These are phyloP conservation scores for Pseudorasbora parva DNA, from an alignment of 2,113 vertebrate species.

Conservation along the genomic window DNA sequence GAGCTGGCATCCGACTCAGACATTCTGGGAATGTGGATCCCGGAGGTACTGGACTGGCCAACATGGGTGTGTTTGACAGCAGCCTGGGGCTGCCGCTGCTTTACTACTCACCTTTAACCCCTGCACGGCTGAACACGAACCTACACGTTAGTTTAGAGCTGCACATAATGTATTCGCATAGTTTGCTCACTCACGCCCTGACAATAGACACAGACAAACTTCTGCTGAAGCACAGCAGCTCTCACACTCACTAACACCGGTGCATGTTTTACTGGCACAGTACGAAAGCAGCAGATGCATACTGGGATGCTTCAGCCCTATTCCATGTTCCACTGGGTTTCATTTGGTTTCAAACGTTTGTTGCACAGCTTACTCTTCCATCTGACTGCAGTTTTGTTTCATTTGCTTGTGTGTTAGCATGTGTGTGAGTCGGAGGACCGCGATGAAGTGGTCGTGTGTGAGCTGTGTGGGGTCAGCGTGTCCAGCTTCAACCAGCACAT, in stretches of 20 bases:
- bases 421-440: conserved; percentile 95
- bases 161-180: background rate
- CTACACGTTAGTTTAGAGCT: background rate
- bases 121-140: conserved; percentile 30
- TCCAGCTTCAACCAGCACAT: conserved; percentile 98
- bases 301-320: background rate
- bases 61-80: conserved; percentile 99
- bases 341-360: background rate
- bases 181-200: background rate
- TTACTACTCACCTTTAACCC: conserved; percentile 34
- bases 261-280: conserved; percentile 9
- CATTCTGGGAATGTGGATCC: conserved; percentile 99
- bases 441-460: conserved; percentile 94
- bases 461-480: conserved; percentile 92
- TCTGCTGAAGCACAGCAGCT: background rate
- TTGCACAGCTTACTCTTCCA: background rate
- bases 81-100: conserved; percentile 73
- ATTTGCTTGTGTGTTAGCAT: conserved; percentile 77
- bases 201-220: background rate
- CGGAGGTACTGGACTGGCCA: conserved; percentile 99
- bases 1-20: conserved; percentile 94
- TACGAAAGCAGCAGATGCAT: background rate
- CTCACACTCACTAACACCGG: background rate
- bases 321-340: background rate
- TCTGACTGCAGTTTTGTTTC: conserved; percentile 8